Evolutionary conservation across 2,888 invertebrate species (phyloP).

Genomic region (Nineta flava): DNA sequence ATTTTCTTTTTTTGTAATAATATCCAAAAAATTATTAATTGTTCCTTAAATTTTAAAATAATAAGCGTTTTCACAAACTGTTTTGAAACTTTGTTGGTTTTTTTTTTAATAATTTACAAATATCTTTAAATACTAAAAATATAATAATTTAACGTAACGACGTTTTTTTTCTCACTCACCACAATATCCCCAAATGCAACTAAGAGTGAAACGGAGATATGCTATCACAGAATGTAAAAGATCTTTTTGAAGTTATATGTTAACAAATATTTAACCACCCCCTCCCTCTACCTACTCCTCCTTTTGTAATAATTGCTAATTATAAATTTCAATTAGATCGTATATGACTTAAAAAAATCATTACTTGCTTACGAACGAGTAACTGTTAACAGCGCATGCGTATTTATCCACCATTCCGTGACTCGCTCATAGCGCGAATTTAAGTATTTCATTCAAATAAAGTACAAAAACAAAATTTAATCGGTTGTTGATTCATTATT

Average conservation of each 20-base stretch:
- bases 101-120: conserved; percentile 1
- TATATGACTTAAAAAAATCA: too few species aligned
- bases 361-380: too few species aligned
- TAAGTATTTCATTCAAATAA: background rate
- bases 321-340: background rate
- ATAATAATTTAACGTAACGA: conserved; percentile 5
- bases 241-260: background rate
- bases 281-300: too few species aligned
- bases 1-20: background rate
- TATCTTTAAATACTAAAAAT: conserved; percentile 2
- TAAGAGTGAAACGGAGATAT: conserved; percentile 1
- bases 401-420: background rate
- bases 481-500: background rate
- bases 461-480: background rate
- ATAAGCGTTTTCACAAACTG: conserved; percentile 9
- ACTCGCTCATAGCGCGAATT: background rate
- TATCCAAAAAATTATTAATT: background rate
- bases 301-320: background rate
- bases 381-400: too few species aligned
- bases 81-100: conserved; percentile 2
- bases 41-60: conserved; percentile 3
- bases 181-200: background rate
- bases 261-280: background rate
- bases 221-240: conserved; percentile 6
- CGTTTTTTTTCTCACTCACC: background rate